Evolutionary conservation across 1,140 invertebrate species (phyloP), one percentile per base, ranked within the genome.

Genomic region (Drosophila bipectinata): DNA sequence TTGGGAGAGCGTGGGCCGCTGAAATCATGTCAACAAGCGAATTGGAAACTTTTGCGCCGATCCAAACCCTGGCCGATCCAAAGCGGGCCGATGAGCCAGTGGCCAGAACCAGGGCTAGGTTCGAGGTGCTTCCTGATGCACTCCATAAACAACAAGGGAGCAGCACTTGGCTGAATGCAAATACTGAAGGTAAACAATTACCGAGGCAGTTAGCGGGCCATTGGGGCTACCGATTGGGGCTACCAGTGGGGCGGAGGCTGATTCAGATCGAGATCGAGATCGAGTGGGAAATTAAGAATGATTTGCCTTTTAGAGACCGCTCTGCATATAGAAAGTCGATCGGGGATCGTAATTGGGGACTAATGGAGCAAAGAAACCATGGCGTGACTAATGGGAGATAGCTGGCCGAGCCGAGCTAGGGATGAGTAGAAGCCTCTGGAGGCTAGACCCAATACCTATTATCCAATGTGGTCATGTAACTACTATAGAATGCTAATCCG

Each of bases 1-100:
- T 56, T 71, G 18, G 21, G 21, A 21, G 21, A 21, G 21, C 3
- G 21, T 21, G 32, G 15, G 24, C 26, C 32, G 32, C 32, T 47
- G 76, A 74, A 84, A 80, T 80, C 73, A 79, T 85, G 81, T 84
- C 81, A 84, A 84, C 77, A 77, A 72, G 76, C 58, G 67, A 83
- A 84, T 77, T 84, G 81, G 56, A 79, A 85, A 85, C 52, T 76
- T 76, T 75, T 66, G 26, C 5, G 26, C 26, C 26, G 15, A 15
- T 15, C 26, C 21, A 18, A 49, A 55, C 72, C 49, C 37, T 18
- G 15, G 21, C 15, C 51, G 34, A 32, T 18, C 18, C 18, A 18
- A 18, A 18, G 18, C 1, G 18, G 30, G 32, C 60, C 51, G 34
- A 32, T 18, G 37, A 24, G 21, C 7, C 10, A 12, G 24, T 18